These are phyloP conservation scores for Seira ritae DNA, from an alignment of 2,888 invertebrate species.

Conservation along the genomic window DNA sequence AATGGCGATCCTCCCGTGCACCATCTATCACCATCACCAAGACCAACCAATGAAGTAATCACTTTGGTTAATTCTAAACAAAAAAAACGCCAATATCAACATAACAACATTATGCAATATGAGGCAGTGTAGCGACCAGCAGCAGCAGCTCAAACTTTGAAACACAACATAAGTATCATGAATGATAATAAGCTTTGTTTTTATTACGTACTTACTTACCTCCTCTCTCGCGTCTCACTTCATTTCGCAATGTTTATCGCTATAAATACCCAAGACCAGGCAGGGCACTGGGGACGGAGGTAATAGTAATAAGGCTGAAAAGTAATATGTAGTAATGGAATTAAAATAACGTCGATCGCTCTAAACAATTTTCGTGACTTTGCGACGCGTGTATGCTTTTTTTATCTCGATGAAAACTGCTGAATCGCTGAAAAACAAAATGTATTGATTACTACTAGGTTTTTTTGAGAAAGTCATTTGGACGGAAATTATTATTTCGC, in stretches of 20 bases:
- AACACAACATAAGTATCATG: neutral
- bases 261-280: neutral
- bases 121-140: too few relatives aligned
- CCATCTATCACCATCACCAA: neutral
- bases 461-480: too few relatives aligned
- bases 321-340: neutral
- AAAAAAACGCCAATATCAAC: conserved; percentile 5
- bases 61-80: neutral
- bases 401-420: neutral
- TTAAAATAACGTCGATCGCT: neutral
- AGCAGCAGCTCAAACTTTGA: too few relatives aligned
- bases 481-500: too few relatives aligned
- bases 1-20: neutral
- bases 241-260: conserved; percentile 2
- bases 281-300: too few relatives aligned
- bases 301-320: too few relatives aligned
- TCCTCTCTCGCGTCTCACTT: neutral
- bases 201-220: neutral
- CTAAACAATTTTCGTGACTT: neutral
- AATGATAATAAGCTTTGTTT: neutral
- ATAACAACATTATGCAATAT: too few relatives aligned
- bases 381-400: neutral
- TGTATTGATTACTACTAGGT: too few relatives aligned
- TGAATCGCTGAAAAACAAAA: neutral
- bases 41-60: neutral